Evolutionary conservation across 53 echinoderm and acorn worm species (phyloP).

Genomic region (Patiria pectinifera): DNA sequence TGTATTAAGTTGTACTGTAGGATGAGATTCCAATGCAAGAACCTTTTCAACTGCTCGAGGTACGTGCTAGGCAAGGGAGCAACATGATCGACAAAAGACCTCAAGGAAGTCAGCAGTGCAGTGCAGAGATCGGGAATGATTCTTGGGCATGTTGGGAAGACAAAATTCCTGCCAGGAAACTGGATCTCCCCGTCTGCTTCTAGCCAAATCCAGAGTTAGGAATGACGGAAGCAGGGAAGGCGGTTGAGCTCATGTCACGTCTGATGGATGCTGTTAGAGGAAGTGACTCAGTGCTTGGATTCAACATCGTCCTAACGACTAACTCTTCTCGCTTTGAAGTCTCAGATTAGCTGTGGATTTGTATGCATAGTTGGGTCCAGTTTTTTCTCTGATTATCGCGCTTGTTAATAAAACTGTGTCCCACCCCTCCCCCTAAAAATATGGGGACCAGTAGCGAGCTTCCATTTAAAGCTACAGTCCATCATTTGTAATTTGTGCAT

Average conservation of each 20-base stretch:
- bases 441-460: too few species aligned
- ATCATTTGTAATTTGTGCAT: too few species aligned
- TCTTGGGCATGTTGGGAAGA: neutral
- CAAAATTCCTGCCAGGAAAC: neutral
- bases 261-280: neutral
- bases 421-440: too few species aligned
- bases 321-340: neutral
- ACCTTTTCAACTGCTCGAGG: neutral
- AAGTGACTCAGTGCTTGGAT: conserved; percentile 15
- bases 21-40: too few species aligned
- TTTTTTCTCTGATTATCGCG: too few species aligned
- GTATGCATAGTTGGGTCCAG: neutral
- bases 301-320: neutral
- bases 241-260: neutral
- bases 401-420: too few species aligned
- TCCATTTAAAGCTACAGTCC: too few species aligned
- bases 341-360: neutral
- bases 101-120: neutral
- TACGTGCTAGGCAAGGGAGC: neutral
- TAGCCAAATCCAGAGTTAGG: neutral
- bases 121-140: neutral
- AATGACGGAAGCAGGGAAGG: neutral
- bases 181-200: neutral
- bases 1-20: too few species aligned
- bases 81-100: neutral